phyloP scores from a whole-genome alignment of 1,140 invertebrate genomes.

The Gonatopus flavifemur region DNA sequence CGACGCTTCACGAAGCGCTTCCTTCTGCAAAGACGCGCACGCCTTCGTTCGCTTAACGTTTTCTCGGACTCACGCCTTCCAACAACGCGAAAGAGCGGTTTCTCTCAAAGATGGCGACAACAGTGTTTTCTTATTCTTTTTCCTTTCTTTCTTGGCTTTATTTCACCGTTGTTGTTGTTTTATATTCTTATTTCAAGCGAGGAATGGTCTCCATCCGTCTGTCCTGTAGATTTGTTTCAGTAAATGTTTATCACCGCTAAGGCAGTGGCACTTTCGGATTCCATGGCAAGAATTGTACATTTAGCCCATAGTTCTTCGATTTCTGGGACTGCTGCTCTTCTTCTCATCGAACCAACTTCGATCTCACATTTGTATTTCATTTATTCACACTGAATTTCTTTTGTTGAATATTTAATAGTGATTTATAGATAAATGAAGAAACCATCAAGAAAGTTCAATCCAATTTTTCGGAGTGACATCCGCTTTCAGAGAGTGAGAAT shows the following conservation, averaged over 20 bases:
- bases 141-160: constrained; percentile 8
- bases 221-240: constrained; percentile 25
- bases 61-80: constrained; percentile 8
- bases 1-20: constrained; percentile 23
- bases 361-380: no score
- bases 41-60: constrained; percentile 8
- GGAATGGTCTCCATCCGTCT: constrained; percentile 36
- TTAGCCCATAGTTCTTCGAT: no score
- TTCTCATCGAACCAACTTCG: no score
- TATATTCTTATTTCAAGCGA: constrained; percentile 19
- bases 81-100: no score
- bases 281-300: constrained; percentile 17
- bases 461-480: no score
- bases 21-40: constrained; percentile 16
- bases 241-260: constrained; percentile 31
- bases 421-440: no score
- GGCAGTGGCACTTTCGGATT: constrained; percentile 38
- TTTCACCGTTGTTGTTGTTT: constrained; percentile 4
- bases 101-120: no score
- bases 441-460: no score
- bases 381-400: no score
- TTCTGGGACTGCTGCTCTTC: no score
- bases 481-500: no score
- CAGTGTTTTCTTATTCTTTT: constrained; percentile 11
- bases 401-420: no score